Evolutionary conservation across 1,140 invertebrate species (phyloP), one percentile per base, ranked within the genome.

Genomic region (Penaeus vannamei): DNA sequence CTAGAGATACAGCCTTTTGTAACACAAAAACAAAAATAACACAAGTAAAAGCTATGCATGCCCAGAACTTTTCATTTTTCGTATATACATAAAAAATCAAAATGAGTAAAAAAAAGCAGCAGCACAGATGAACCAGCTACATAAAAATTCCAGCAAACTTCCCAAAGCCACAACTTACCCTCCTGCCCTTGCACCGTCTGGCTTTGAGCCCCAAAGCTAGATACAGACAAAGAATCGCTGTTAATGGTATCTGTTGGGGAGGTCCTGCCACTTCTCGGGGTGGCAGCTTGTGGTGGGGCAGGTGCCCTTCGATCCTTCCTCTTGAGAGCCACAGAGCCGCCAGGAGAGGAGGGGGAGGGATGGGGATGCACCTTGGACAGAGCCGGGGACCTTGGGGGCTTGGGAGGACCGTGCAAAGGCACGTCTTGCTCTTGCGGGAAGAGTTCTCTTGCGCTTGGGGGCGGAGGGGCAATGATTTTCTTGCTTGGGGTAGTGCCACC

Each of bases 251-350:
- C 85, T 36, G 69, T 36, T 36, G 29, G 46, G 29, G 85, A 81
- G 29, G 61, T 62, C 14, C 46, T n/a, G 42, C 69, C 84, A 72
- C 66, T 85, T 59, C 59, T 72, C 20, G 36, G 19, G 29, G 36
- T 46, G n/a, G 26, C 36, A 42, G 20, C 20, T 29, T 46, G 32
- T 1, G 90, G 90, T 36, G 90, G 90, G 19, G 88, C 81, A 46
- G 90, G 90, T 29, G 90, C 90, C 32, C 82, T 79, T 59, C 90
- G 60, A 42, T 60, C 77, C 85, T 91, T 91, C 82, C 84, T 91
- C 62, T 85, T 90, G 36, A 91, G 82, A n/a, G 87, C 83, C 23
- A 91, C 23, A 26, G 88, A 87, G 62, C 86, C 82, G 32, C 80
- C 76, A 26, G 82, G 85, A 42, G 88, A 90, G 81, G 86, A 61